Conservation (phyloP, 2,113 vertebrate genomes). For the Cyrtonyx montezumae region DNA sequence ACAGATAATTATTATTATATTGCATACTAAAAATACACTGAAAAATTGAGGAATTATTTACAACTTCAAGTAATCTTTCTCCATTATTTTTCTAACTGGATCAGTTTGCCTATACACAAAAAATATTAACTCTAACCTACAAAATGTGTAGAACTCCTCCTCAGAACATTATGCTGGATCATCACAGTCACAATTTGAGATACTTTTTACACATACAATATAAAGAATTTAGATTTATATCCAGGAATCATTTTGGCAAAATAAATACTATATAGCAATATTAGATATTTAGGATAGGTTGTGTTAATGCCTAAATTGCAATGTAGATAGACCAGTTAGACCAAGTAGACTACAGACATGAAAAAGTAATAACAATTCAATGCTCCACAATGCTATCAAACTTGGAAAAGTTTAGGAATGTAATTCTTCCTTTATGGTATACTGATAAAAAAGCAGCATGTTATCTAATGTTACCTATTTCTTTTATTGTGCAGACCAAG, state of each 20-base stretch:
- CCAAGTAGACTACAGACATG: background rate
- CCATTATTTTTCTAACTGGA: background rate
- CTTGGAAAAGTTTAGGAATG: background rate
- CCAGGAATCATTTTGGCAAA: background rate
- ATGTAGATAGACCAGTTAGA: background rate
- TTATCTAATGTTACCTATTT: background rate
- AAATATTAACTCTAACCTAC: background rate
- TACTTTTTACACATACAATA: background rate
- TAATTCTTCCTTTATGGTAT: background rate
- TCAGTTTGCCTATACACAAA: background rate
- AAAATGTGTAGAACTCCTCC: rapidly evolving
- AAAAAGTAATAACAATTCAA: background rate
- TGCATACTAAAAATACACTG: background rate
- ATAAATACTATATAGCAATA: background rate
- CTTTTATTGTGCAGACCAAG: background rate
- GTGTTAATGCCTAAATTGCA: background rate
- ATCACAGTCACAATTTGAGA: background rate
- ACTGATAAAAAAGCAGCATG: background rate
- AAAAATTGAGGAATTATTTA: background rate
- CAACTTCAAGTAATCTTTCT: background rate
- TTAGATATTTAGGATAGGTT: background rate
- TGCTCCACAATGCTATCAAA: background rate
- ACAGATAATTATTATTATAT: background rate
- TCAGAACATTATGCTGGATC: rapidly evolving
- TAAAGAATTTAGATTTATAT: background rate